Base-by-base conservation (phyloP, 2,888 invertebrate species). In the Hirtodrosophila cameraria region DNA sequence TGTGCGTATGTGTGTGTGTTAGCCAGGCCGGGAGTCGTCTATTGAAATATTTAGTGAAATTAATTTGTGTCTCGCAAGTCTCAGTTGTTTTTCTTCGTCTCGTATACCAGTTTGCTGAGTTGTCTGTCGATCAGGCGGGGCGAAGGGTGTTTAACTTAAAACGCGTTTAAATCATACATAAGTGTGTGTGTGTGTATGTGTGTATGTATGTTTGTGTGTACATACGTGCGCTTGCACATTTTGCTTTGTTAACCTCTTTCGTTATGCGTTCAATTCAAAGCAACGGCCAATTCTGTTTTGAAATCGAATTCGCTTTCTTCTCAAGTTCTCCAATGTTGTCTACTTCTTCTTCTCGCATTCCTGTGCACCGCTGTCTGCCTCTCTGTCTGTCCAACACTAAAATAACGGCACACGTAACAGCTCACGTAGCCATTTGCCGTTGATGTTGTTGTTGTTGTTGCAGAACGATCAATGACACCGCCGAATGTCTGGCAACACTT, bases 181-280 rank as follows among this genome's bases (percentile, higher is more conserved):
- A 25, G 33, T 6, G 2, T 9, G 33, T 68, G 12, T 39, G n/a
- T n/a, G 16, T 27, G 23, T 15, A 2, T 2, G 15, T 33, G 8
- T 16, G 23, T 36, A 15, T 23, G 25, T 27, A 15, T 53, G 9
- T n/a, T n/a, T n/a, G n/a, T n/a, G n/a, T n/a, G 3, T 31, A 7
- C 3, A 33, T 46, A 79, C 84, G 76, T 79, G 74, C 55, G 80
- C 43, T 84, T 84, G 84, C 68, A 65, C 57, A 65, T 66, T 83
- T 60, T 52, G 85, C 52, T 85, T 83, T 85, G 83, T 54, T 83
- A 86, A 85, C 82, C 82, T 83, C 86, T 82, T 83, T 83, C 87
- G 87, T 82, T 79, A 71, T 81, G 64, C 63, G 77, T 60, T 75
- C n/a, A 70, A 46, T 45, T 61, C 30, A 23, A 61, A 49, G 61